Conservation (phyloP, 2,888 invertebrate species). For the Leptura quadrifasciata region DNA sequence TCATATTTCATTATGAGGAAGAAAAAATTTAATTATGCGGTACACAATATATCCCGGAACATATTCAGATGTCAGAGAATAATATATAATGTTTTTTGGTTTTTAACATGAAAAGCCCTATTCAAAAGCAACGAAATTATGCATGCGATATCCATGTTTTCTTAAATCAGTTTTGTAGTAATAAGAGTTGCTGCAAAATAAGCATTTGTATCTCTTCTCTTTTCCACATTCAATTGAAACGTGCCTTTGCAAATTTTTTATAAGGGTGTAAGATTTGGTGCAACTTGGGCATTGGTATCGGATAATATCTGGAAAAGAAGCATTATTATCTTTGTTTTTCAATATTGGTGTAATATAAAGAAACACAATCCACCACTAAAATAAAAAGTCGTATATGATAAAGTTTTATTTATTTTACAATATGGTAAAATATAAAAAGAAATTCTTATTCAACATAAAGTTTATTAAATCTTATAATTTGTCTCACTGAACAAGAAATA, state of each 20-base stretch:
- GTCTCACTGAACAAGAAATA: no score
- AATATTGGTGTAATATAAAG: neutral
- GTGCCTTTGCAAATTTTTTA: slow-evolving; percentile 64
- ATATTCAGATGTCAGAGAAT: no score
- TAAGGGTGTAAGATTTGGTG: slow-evolving; percentile 64
- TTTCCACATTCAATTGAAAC: slow-evolving; percentile 66
- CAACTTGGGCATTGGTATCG: slow-evolving; percentile 60
- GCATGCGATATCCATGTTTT: slow-evolving; percentile 60
- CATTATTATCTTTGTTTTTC: slow-evolving; percentile 11
- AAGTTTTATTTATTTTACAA: slow-evolving; percentile 11
- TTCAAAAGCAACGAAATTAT: slow-evolving; percentile 56
- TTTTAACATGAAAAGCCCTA: neutral
- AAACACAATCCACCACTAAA: neutral
- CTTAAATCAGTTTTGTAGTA: slow-evolving; percentile 62
- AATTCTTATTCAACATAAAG: neutral
- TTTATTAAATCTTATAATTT: no score
- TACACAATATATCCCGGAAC: no score
- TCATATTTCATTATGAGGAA: no score
- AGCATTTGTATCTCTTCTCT: slow-evolving; percentile 63
- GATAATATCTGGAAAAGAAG: slow-evolving; percentile 11
- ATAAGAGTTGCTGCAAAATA: slow-evolving; percentile 59
- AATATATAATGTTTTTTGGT: no score
- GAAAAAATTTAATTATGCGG: no score
- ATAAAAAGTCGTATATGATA: neutral
- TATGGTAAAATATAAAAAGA: neutral